A percentile compares a stretch with the other conserved stretches of the same genome.
These are phyloP conservation scores for Epizoanthus ramosus DNA, from an alignment of 92 coral and sea anemone species.

Conservation along the genomic window DNA sequence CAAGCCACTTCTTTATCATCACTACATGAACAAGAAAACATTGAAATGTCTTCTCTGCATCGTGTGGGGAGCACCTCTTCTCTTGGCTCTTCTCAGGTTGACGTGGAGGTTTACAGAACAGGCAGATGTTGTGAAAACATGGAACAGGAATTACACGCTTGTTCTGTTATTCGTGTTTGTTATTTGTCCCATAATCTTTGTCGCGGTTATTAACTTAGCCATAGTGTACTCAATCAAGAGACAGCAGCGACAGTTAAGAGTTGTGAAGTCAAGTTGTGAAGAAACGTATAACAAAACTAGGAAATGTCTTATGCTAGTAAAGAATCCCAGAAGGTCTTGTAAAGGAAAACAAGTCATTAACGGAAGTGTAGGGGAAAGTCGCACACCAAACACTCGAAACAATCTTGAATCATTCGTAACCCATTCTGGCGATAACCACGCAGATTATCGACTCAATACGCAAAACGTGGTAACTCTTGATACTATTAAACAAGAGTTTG, in stretches of 20 bases:
- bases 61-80: constrained; percentile 59
- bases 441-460: too few relatives aligned
- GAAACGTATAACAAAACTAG: not conserved
- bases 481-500: too few relatives aligned
- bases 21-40: constrained; percentile 52
- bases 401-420: too few relatives aligned
- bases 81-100: constrained; percentile 38
- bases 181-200: constrained; percentile 48
- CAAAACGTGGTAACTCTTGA: too few relatives aligned
- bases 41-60: constrained; percentile 29
- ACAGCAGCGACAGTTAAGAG: constrained; percentile 23
- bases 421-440: too few relatives aligned
- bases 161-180: constrained; percentile 59
- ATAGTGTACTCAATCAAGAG: constrained; percentile 60
- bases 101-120: constrained; percentile 52
- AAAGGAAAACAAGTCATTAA: not conserved
- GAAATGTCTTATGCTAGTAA: not conserved
- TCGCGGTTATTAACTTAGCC: constrained; percentile 53
- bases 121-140: not conserved
- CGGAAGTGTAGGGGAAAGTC: not conserved
- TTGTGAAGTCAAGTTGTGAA: not conserved
- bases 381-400: not conserved
- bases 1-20: constrained; percentile 59
- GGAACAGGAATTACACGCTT: constrained; percentile 58
- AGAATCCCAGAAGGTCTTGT: not conserved